Evolutionary conservation across 2,797 vertebrate species (phyloP), one percentile per base, ranked within the genome.

Genomic region (Chiloscyllium punctatum): DNA sequence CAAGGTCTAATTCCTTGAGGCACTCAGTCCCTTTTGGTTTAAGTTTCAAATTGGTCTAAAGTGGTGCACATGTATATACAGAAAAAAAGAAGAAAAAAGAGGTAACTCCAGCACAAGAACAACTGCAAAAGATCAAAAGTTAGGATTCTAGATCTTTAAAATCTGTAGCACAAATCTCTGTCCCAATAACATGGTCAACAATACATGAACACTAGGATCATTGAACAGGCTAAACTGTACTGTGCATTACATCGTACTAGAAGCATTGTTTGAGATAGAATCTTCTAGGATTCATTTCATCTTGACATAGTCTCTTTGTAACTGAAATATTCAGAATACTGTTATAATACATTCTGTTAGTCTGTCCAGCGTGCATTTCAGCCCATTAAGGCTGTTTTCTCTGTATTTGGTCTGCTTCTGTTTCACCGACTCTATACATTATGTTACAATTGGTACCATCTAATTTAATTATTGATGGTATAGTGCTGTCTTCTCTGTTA

Each of bases 261-360:
- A 95, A 77, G 94, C 94, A 53, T 72, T 95, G 51, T 95, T 95
- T 95, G 69, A 74, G 94, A 51, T 48, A 53, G 94, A 95, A 95
- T 95, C 94, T 77, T 74, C 94, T 51, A 77, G 94, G 94, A 95
- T 95, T 95, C 94, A 95, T 95, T 95, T 95, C 71, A 33, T 48
- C 71, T 77, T 77, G 94, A 95, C 42, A 33, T 74, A 95, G 71
- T 95, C 71, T 95, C 71, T 74, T 95, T 95, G 94, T 95, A 95
- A 95, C 94, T 95, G 94, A 74, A 77, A 77, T 95, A 95, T 95
- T 92, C 90, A 92, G 90, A 92, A 92, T 66, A 92, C 90, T 92
- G 90, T 92, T 95, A 53, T 77, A 95, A 95, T 95, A 95, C 94
- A 95, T 95, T 95, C 94, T 95, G 94, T 95, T 95, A 95, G 94